Evolutionary conservation across 2,113 vertebrate genomes (phyloP).

Genomic region (Paedocypris sp.): DNA sequence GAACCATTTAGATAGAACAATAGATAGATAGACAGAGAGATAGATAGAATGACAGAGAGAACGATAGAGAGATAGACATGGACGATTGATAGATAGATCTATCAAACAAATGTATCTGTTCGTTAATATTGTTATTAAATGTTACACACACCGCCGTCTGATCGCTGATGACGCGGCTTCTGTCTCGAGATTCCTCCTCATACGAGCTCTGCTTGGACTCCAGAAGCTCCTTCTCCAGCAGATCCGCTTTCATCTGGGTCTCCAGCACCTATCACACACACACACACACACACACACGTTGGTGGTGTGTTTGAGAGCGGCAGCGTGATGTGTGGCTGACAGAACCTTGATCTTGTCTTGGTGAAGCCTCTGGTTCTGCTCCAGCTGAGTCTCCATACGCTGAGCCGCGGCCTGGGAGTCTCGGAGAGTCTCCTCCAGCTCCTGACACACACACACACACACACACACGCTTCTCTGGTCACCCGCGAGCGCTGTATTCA

Average conservation of each 20-base stretch:
- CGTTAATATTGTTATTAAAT: too few relatives aligned
- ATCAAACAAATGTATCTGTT: too few relatives aligned
- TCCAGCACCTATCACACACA: conserved; percentile 73
- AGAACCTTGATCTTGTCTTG: conserved; percentile 89
- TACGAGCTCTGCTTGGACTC: conserved; percentile 83
- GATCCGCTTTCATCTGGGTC: conserved; percentile 92
- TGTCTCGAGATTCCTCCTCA: conserved; percentile 88
- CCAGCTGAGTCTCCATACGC: conserved; percentile 82
- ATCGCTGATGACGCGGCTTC: conserved; percentile 86
- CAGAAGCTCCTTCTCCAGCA: conserved; percentile 87
- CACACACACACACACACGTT: not conserved
- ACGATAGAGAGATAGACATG: too few relatives aligned
- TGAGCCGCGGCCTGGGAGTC: conserved; percentile 82
- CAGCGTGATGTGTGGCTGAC: not conserved
- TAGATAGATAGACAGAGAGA: too few relatives aligned
- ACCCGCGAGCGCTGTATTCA: too few relatives aligned
- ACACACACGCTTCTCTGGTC: too few relatives aligned
- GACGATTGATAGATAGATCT: too few relatives aligned
- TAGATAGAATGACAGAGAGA: too few relatives aligned
- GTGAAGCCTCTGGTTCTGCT: conserved; percentile 90
- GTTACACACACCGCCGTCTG: conserved; percentile 95
- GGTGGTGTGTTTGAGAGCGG: not conserved
- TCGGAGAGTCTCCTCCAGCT: conserved; percentile 86
- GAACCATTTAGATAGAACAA: too few relatives aligned
- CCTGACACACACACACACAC: conserved; percentile 60